phyloP scores from a whole-genome alignment of 2,113 vertebrate species.

The Zosterops pallidus region DNA sequence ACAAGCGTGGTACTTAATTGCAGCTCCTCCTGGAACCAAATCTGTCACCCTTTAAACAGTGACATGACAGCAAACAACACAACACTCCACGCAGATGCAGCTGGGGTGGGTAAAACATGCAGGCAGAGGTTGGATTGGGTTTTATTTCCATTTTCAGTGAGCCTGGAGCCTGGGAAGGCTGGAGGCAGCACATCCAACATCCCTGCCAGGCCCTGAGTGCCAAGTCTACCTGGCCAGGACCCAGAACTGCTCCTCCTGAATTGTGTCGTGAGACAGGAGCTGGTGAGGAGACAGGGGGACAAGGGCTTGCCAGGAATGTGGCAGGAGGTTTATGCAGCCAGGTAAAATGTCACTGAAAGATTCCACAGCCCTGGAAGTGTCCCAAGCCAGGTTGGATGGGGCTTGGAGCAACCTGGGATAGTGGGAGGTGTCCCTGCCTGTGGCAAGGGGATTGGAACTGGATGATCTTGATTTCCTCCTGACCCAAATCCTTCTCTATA shows the following conservation, averaged over 20 bases:
- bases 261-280: background rate
- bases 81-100: background rate
- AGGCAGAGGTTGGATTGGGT: background rate
- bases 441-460: background rate
- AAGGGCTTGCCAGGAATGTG: slow-evolving; percentile 18
- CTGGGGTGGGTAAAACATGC: rapidly evolving
- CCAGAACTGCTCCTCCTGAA: slow-evolving; percentile 30
- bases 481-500: background rate
- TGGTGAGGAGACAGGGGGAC: slow-evolving; percentile 5
- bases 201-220: slow-evolving; percentile 14
- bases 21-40: background rate
- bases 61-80: background rate
- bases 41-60: background rate
- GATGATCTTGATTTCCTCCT: background rate
- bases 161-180: background rate
- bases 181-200: background rate
- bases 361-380: background rate
- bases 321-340: background rate
- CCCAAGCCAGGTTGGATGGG: background rate
- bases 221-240: slow-evolving; percentile 47
- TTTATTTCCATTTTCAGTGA: background rate
- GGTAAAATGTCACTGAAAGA: slow-evolving; percentile 12
- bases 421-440: background rate
- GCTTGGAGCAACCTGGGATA: background rate
- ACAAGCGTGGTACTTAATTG: background rate